Base-by-base conservation (phyloP, 2,888 invertebrate species). In the Euspilapteryx auroguttella region DNA sequence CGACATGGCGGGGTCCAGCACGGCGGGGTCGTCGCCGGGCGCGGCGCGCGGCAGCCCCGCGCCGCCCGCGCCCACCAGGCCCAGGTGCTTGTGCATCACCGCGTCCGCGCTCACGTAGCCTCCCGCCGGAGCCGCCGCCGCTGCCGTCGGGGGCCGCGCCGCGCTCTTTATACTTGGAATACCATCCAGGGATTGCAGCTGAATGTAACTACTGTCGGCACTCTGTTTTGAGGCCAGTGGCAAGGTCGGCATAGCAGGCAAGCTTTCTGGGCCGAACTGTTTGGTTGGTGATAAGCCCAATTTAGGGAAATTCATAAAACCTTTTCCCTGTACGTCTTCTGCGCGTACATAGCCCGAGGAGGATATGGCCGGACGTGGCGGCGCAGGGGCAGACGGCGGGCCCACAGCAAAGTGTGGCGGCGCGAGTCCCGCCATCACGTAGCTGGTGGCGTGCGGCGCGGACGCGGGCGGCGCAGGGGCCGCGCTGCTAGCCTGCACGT, bases 221-320 rank as follows among this genome's bases (percentile, higher is more conserved):
- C 17, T 17, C 8, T 5, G 17, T 17, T 48, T 44, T 46, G 73
- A 71, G 20, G 53, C 42, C 39, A 48, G 43, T 37, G 66, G 66
- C 68, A 71, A 63, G 56, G 45, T 54, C 30, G 69, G 68, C 63
- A 68, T 58, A 22, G 56, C 48, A 29, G 73, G 71, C 61, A 71
- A 63, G 59, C 64, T 71, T 38, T 73, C 73, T 8, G 68, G 56
- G 27, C 62, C 71, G 32, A 56, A 49, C 10, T 47, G 37, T 43
- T 64, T 68, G 3, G 56, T 53, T 6, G 61, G 53, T 25, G 56
- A 45, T n/a, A 56, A 49, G 26, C 55, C 61, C 30, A 61, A 38
- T 33, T 61, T 59, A 13, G 68, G 54, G 37, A 68, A 58, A 34
- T 55, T 58, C 44, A 59, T 44, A 7, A 25, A 21, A 35, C 49